Conservation (phyloP, 2,797 vertebrate species). For the Anabacerthia variegaticeps region DNA sequence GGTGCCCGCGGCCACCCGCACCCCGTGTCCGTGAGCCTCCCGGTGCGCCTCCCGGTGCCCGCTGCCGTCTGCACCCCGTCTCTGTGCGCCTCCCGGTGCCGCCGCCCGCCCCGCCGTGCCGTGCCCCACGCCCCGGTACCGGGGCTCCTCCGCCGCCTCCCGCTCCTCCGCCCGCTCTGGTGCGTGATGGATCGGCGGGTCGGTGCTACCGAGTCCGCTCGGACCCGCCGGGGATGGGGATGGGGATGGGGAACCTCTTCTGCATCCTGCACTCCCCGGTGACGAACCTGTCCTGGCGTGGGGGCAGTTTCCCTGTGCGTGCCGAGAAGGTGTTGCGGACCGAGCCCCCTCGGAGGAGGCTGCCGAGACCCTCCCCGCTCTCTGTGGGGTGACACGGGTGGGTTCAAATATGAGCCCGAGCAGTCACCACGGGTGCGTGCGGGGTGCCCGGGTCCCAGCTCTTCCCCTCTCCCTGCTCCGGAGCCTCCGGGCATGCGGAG, state of each 20-base stretch:
- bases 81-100: background rate
- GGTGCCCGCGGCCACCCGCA: background rate
- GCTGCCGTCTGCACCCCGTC: background rate
- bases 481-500: background rate
- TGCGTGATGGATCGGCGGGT: background rate
- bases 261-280: background rate
- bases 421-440: accelerated
- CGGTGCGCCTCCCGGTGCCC: background rate
- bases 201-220: background rate
- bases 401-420: background rate
- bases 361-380: background rate
- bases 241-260: background rate
- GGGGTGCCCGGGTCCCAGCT: background rate
- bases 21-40: background rate
- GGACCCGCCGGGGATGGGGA: background rate
- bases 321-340: background rate
- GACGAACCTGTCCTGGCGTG: background rate
- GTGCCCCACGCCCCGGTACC: background rate
- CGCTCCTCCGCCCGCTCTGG: background rate
- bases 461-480: background rate
- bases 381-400: background rate
- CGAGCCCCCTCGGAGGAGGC: background rate
- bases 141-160: background rate
- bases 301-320: background rate
- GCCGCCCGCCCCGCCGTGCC: background rate